Evolutionary conservation across 2,113 vertebrate genomes (phyloP).

Genomic region (Pterocles gutturalis): DNA sequence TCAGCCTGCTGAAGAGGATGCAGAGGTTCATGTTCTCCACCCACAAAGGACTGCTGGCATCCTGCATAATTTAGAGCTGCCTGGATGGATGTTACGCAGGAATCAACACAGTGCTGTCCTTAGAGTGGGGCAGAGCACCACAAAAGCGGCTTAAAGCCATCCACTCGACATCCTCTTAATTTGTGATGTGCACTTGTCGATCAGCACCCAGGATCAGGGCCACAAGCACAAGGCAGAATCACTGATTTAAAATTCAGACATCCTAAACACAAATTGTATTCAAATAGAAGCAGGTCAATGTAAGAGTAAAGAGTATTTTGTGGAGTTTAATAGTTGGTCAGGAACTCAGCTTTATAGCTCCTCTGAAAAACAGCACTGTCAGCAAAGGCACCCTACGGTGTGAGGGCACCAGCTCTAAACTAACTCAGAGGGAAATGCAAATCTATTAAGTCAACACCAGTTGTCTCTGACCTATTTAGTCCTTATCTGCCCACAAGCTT

Average conservation of each 20-base stretch:
- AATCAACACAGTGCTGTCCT: not conserved
- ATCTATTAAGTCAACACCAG: conserved; percentile 70
- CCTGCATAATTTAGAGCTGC: not conserved
- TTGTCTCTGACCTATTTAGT: conserved; percentile 70
- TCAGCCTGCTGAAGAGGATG: not conserved
- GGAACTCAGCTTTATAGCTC: conserved; percentile 29
- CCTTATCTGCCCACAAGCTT: conserved; percentile 65
- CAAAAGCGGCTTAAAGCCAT: not conserved
- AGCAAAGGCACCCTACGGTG: conserved; percentile 50
- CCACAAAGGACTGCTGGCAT: not conserved
- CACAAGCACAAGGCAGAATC: not conserved
- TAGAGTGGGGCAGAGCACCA: not conserved
- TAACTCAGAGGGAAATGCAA: conserved; percentile 59
- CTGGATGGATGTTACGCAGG: not conserved
- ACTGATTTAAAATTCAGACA: not conserved
- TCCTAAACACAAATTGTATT: not conserved
- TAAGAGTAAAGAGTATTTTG: not conserved
- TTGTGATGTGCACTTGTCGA: not conserved
- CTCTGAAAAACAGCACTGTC: conserved; percentile 40
- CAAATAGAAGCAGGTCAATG: not conserved
- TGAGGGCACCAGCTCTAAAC: conserved; percentile 59
- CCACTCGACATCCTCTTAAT: not conserved
- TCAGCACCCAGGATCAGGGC: not conserved
- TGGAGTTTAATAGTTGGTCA: not conserved
- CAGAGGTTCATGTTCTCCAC: not conserved